phyloP scores from a whole-genome alignment of 1,140 invertebrate species.

The Pseudomyrmex cubaensis region DNA sequence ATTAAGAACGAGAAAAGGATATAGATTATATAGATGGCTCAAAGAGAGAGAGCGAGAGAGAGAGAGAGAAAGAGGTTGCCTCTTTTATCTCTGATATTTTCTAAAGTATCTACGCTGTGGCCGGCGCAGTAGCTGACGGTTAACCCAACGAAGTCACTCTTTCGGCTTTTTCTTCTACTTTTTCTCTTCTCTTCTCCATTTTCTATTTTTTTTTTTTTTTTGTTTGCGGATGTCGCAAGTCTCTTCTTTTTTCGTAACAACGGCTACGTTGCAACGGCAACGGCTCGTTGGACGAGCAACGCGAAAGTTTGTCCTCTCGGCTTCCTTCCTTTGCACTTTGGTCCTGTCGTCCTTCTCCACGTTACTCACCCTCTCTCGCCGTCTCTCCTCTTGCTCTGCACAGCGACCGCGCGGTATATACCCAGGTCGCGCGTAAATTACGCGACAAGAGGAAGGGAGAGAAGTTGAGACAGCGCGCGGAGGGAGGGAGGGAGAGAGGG shows the following conservation, averaged over 20 bases:
- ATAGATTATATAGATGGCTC: not conserved
- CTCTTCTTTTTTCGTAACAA: constrained; percentile 53
- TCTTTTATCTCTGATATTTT: not conserved
- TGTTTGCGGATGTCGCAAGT: constrained; percentile 30
- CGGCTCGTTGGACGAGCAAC: constrained; percentile 51
- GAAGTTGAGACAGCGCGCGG: constrained; percentile 18
- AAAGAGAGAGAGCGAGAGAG: too few species aligned
- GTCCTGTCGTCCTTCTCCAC: constrained; percentile 27
- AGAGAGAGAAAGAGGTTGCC: not conserved
- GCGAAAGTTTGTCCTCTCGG: constrained; percentile 50
- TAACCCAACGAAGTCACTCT: constrained; percentile 51
- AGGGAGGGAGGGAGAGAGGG: constrained; percentile 11
- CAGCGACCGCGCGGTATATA: constrained; percentile 28
- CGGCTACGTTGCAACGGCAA: constrained; percentile 39
- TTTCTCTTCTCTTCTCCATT: constrained; percentile 1
- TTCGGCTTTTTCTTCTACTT: constrained; percentile 26
- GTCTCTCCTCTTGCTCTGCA: constrained; percentile 6
- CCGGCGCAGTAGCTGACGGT: constrained; percentile 25
- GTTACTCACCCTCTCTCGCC: constrained; percentile 15
- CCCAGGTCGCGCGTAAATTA: constrained; percentile 68
- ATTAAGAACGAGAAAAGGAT: constrained; percentile 10
- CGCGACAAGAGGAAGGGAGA: constrained; percentile 52
- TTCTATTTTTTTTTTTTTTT: constrained; percentile 1
- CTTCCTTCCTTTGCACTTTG: constrained; percentile 55
- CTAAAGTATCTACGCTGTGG: constrained; percentile 7